Evolutionary conservation across 2,888 invertebrate genomes (phyloP).

Genomic region (Scelioninae gen. 1): DNA sequence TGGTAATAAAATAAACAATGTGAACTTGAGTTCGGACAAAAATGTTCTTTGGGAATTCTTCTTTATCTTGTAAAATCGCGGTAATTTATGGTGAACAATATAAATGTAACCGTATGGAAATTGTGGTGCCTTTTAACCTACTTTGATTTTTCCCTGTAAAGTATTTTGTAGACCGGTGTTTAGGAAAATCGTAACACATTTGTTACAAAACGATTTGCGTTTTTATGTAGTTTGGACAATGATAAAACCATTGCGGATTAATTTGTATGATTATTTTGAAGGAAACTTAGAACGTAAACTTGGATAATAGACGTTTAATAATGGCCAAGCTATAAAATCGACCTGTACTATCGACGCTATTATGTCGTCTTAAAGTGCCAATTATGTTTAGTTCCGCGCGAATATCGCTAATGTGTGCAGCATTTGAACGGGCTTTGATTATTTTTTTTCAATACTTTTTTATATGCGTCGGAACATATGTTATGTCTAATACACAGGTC

Average conservation of each 20-base stretch:
- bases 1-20: constrained; percentile 7
- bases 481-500: no score
- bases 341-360: constrained; percentile 33
- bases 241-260: constrained; percentile 1
- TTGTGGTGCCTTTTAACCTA: neutral
- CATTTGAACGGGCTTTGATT: no score
- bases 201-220: neutral
- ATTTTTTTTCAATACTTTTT: no score
- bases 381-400: constrained; percentile 27
- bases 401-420: neutral
- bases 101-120: neutral
- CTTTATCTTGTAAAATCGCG: constrained; percentile 11
- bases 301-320: constrained; percentile 28
- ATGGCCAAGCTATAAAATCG: constrained; percentile 22
- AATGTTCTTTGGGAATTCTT: constrained; percentile 2
- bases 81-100: constrained; percentile 1
- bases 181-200: neutral
- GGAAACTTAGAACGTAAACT: constrained; percentile 33
- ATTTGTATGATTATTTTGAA: constrained; percentile 14
- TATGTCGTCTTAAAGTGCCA: constrained; percentile 26
- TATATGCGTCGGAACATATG: no score
- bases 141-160: no score
- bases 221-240: neutral
- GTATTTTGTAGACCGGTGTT: neutral
- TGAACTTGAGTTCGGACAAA: no score